Evolutionary conservation across 2,113 vertebrate genomes (phyloP).

Genomic region (Nasalis larvatus): DNA sequence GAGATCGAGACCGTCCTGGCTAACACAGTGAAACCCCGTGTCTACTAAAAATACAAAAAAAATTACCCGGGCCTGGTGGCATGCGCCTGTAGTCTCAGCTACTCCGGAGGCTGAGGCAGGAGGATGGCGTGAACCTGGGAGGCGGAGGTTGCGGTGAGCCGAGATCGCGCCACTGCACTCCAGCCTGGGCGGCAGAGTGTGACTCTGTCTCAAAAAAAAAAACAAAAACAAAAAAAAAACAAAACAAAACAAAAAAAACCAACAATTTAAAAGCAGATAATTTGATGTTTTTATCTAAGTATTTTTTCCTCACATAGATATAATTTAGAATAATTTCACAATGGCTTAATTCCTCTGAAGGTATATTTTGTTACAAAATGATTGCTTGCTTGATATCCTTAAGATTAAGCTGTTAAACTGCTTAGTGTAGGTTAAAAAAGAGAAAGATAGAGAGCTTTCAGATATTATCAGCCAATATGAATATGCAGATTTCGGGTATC

Average conservation of each 20-base stretch:
- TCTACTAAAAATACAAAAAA: too few relatives aligned
- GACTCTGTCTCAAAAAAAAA: too few relatives aligned
- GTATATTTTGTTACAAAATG: neutral
- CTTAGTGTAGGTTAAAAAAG: conserved; percentile 26
- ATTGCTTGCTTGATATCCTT: conserved; percentile 37
- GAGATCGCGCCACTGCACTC: too few relatives aligned
- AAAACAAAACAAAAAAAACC: neutral
- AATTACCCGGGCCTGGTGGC: too few relatives aligned
- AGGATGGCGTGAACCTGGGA: too few relatives aligned
- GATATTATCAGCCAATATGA: conserved; percentile 72
- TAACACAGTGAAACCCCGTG: too few relatives aligned
- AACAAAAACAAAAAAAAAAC: neutral
- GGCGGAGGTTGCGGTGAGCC: too few relatives aligned
- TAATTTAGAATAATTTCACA: neutral
- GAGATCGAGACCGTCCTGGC: too few relatives aligned
- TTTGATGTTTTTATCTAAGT: conserved; percentile 1
- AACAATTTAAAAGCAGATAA: neutral
- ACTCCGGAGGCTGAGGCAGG: too few relatives aligned
- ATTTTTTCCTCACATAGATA: neutral
- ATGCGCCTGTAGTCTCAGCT: too few relatives aligned
- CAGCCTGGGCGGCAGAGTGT: too few relatives aligned
- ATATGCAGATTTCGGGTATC: conserved; percentile 75
- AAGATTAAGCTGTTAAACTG: conserved; percentile 3
- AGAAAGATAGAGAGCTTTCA: conserved; percentile 60
- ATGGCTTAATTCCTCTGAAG: neutral